Evolutionary conservation across 2,113 vertebrate species (phyloP).

Genomic region (Halcyon senegalensis): DNA sequence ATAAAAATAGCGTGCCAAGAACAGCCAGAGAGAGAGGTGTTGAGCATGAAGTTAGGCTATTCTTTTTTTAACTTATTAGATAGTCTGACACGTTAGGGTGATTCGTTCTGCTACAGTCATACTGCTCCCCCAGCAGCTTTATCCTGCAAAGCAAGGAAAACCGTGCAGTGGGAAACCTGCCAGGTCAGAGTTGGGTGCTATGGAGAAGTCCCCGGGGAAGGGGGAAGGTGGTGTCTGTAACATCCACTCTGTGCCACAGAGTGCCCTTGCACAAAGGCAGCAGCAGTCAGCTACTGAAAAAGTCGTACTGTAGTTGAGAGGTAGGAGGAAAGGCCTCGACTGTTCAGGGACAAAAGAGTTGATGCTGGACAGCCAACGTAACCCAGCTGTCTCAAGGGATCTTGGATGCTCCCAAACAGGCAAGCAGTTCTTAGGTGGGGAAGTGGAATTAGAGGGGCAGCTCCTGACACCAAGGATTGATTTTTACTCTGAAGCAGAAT

Average conservation of each 20-base stretch:
- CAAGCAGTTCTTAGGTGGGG: not conserved
- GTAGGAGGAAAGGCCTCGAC: not conserved
- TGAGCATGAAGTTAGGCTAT: not conserved
- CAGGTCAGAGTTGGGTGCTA: not conserved
- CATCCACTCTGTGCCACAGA: accelerated
- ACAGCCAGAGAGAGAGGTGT: constrained; percentile 1
- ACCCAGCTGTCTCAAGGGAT: not conserved
- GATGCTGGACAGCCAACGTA: not conserved
- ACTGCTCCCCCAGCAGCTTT: not conserved
- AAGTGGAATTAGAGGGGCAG: not conserved
- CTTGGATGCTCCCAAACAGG: not conserved
- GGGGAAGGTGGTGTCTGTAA: not conserved
- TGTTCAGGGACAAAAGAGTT: not conserved
- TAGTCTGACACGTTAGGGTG: not conserved
- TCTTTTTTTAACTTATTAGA: constrained; percentile 19
- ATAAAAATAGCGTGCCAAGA: constrained; percentile 3
- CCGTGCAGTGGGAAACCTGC: not conserved
- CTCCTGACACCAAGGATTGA: not conserved
- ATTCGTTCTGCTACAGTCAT: not conserved
- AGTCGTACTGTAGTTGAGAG: not conserved
- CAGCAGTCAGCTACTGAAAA: not conserved
- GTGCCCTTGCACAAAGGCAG: not conserved
- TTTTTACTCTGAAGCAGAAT: not conserved
- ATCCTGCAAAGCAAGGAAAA: not conserved
- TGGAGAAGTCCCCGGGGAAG: not conserved